These are phyloP conservation scores for Monoplex corrugatus DNA, from an alignment of 2,888 invertebrate genomes.

Conservation along the genomic window DNA sequence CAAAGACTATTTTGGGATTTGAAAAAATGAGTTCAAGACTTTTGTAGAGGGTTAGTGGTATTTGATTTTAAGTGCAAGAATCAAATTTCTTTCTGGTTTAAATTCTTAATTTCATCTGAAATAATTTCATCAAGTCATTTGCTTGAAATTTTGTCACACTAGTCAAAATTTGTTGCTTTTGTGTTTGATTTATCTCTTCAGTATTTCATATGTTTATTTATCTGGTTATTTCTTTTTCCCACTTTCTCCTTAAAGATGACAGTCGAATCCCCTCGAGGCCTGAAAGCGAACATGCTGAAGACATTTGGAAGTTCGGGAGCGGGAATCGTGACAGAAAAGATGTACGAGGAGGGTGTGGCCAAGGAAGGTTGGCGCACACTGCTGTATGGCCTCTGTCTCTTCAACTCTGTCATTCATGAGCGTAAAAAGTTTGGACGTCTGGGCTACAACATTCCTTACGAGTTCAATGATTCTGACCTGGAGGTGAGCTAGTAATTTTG, in stretches of 20 bases:
- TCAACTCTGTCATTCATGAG: constrained; percentile 81
- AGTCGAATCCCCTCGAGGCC: constrained; percentile 79
- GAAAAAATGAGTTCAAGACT: no score
- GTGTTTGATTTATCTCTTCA: background rate
- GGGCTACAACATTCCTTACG: constrained; percentile 81
- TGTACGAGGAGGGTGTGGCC: constrained; percentile 70
- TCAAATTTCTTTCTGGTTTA: no score
- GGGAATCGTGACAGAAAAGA: constrained; percentile 75
- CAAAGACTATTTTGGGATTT: no score
- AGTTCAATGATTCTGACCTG: constrained; percentile 81
- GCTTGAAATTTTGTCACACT: no score
- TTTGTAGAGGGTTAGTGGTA: no score
- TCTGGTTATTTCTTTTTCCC: background rate
- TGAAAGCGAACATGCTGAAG: constrained; percentile 79
- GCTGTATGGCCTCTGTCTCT: constrained; percentile 80
- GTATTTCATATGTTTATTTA: background rate
- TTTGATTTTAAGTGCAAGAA: no score
- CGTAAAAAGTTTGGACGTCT: constrained; percentile 81
- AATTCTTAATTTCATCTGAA: no score
- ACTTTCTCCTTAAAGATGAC: constrained; percentile 81
- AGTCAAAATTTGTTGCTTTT: background rate
- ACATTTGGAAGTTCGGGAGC: constrained; percentile 79
- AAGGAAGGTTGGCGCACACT: constrained; percentile 76
- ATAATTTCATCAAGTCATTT: no score
- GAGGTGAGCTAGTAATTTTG: constrained; percentile 70